Evolutionary conservation across 2,888 invertebrate species (phyloP).

Genomic region (Poecilus cupreus): DNA sequence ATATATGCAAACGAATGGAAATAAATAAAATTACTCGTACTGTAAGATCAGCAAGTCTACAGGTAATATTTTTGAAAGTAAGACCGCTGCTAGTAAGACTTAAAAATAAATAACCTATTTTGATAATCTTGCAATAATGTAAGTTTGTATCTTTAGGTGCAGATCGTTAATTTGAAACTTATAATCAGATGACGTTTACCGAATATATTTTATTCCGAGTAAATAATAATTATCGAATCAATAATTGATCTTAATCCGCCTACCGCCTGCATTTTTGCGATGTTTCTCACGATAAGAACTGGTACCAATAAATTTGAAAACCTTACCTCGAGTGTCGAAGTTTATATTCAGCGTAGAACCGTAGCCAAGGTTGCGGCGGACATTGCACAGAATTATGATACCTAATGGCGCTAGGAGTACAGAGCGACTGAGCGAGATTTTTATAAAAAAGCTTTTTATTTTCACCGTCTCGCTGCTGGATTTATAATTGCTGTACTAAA

Average conservation of each 20-base stretch:
- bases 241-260: slow-evolving; percentile 57
- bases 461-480: background rate
- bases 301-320: slow-evolving; percentile 57
- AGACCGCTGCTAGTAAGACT: background rate
- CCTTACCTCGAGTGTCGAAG: slow-evolving; percentile 41
- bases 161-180: slow-evolving; percentile 25
- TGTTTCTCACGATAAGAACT: slow-evolving; percentile 59
- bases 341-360: slow-evolving; percentile 36
- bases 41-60: background rate
- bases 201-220: slow-evolving; percentile 39
- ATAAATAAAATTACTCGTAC: slow-evolving; percentile 18
- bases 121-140: slow-evolving; percentile 20
- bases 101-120: slow-evolving; percentile 31
- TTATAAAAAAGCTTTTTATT: slow-evolving; percentile 13
- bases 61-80: slow-evolving; percentile 17
- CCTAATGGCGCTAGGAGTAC: slow-evolving; percentile 22
- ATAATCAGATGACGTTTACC: slow-evolving; percentile 40
- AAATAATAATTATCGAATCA: slow-evolving; percentile 52
- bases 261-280: slow-evolving; percentile 52
- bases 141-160: slow-evolving; percentile 13
- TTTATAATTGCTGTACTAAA: slow-evolving; percentile 11
- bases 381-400: slow-evolving; percentile 35
- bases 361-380: slow-evolving; percentile 26
- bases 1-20: background rate
- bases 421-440: slow-evolving; percentile 5